Evolutionary conservation across 2,113 vertebrate genomes (phyloP), one percentile per base, ranked within the genome.

Genomic region (Anser brachyrhynchus): DNA sequence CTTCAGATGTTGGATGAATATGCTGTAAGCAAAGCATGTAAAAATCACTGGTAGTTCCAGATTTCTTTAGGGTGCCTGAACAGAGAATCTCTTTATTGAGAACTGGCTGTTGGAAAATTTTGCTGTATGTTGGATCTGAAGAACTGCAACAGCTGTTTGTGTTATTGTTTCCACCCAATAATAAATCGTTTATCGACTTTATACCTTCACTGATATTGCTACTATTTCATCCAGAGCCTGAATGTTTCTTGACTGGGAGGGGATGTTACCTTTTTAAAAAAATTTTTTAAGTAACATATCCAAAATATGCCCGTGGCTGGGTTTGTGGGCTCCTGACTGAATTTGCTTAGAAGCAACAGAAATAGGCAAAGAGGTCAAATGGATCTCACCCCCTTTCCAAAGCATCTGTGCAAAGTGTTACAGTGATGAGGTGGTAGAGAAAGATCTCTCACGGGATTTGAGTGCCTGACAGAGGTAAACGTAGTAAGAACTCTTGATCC

Each of bases 21-120:
- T 4, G 0, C 13, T 62, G 6, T 5, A 66, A 81, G 52, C 57
- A 84, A 11, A 6, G 44, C 39, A 59, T 0, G 2, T 67, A 41
- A 80, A 35, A 49, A 66, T 21, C 29, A 52, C 33, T 35, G 33
- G 52, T n/a, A 72, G 26, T 22, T 81, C 26, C 51, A 33, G 66
- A 70, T 69, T 82, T 75, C 70, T 75, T 14, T 8, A 41, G 3
- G 7, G 2, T 8, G 7, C 9, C 81, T 64, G 39, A 81, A 52
- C 4, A 78, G 10, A 37, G 18, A 10, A 23, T 26, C 33, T 76
- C 29, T 35, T 6, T 59, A 84, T 67, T 31, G 23, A 94, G 67
- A 89, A 76, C 4, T 43, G 39, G 28, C 41, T 6, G 3, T 3
- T 37, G 39, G 35, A 69, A n/a, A 9, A 10, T 3, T 52, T 35